A percentile compares a stretch with the other conserved stretches of the same genome.
phyloP scores from a whole-genome alignment of 2,888 invertebrate genomes.

The Cheilosia soror region DNA sequence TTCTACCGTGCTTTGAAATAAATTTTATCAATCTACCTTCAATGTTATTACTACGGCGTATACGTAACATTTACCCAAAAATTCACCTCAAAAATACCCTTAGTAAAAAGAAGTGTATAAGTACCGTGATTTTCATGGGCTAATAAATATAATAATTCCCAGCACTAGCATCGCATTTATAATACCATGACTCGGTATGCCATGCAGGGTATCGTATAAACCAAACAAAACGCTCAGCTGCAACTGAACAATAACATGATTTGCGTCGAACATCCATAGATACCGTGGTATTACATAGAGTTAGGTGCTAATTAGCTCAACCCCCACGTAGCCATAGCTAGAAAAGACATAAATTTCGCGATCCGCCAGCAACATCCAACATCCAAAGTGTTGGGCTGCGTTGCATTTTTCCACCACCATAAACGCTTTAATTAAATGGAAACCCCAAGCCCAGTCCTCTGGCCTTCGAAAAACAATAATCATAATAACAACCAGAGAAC shows the following conservation, averaged over 20 bases:
- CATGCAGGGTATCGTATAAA: conserved; percentile 38
- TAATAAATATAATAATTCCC: background rate
- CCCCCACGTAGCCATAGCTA: conserved; percentile 21
- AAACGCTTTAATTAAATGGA: conserved; percentile 64
- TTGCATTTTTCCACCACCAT: conserved; percentile 20
- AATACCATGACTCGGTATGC: background rate
- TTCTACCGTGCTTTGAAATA: no score
- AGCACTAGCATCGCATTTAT: background rate
- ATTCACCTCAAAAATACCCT: background rate
- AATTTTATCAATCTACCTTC: no score
- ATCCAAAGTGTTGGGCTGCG: background rate
- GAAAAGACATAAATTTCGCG: conserved; percentile 53
- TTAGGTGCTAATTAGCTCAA: conserved; percentile 20
- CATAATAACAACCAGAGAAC: conserved; percentile 27
- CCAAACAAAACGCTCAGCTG: conserved; percentile 42
- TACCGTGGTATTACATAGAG: conserved; percentile 7
- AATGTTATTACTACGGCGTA: no score
- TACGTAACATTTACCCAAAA: no score
- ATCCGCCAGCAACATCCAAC: conserved; percentile 48
- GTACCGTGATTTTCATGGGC: background rate
- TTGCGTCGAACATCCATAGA: conserved; percentile 19
- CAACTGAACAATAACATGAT: conserved; percentile 54
- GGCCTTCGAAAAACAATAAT: conserved; percentile 66
- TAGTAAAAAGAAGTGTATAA: background rate
- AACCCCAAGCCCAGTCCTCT: conserved; percentile 30